phyloP scores from a whole-genome alignment of 1,140 invertebrate genomes.

The Piezodorus guildinii region DNA sequence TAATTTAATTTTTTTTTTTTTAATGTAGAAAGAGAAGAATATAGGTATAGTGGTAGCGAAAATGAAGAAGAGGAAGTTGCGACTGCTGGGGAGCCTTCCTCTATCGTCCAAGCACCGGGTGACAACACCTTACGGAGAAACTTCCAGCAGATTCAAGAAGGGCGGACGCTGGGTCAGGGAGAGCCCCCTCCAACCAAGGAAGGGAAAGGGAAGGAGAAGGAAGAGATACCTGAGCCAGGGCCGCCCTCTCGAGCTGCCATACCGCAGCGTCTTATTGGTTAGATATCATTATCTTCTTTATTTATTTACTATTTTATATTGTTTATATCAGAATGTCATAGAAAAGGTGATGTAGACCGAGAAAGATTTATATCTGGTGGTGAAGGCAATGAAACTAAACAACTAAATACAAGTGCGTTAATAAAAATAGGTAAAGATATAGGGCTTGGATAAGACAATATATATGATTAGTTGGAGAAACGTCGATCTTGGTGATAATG shows the following conservation, averaged over 20 bases:
- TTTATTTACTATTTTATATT: slow-evolving; percentile 2
- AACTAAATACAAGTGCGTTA: too few species aligned
- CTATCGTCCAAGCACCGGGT: slow-evolving; percentile 76
- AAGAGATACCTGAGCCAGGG: slow-evolving; percentile 60
- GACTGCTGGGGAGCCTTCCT: slow-evolving; percentile 74
- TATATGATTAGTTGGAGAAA: too few species aligned
- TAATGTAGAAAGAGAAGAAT: slow-evolving; percentile 42
- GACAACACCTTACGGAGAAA: slow-evolving; percentile 86
- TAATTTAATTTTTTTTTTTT: neutral
- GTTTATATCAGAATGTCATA: too few species aligned
- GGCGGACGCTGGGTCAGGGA: slow-evolving; percentile 47
- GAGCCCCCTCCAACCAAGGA: slow-evolving; percentile 36
- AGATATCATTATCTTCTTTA: slow-evolving; percentile 6
- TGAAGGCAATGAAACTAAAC: too few species aligned
- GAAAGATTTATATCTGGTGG: too few species aligned
- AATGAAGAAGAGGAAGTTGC: slow-evolving; percentile 79
- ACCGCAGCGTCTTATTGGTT: slow-evolving; percentile 62
- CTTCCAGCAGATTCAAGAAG: slow-evolving; percentile 94
- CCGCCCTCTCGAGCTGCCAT: slow-evolving; percentile 71
- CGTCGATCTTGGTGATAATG: too few species aligned
- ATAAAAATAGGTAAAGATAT: too few species aligned
- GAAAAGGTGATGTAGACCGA: too few species aligned
- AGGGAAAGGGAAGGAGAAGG: slow-evolving; percentile 32
- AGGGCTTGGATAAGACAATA: too few species aligned
- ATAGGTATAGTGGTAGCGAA: slow-evolving; percentile 75